Base-by-base conservation (phyloP, 2,113 vertebrate species). In the Campylorhamphus procurvoides region DNA sequence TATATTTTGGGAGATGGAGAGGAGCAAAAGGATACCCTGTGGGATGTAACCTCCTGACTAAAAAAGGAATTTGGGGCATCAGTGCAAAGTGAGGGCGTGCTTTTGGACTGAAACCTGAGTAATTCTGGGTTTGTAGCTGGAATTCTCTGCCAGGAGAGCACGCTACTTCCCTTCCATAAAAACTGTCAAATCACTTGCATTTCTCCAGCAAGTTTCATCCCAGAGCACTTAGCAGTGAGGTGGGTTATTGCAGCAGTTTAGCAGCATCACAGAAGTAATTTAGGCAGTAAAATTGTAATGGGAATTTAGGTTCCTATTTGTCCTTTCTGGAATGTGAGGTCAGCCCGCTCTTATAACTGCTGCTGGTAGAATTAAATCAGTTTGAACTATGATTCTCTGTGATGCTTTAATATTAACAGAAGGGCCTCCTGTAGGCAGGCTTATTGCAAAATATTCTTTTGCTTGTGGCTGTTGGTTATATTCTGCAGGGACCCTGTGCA, bases 281-380 rank as follows among this genome's bases (percentile, higher is more conserved):
- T 55, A 80, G 84, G 62, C 49, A 87, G 50, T 94, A 85, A 94
- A 97, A 77, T 53, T 62, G 67, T 86, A 95, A 85, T 83, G 73
- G 67, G 42, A 69, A 83, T 95, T 95, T 62, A 94, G 91, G 58
- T 72, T 91, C 12, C 0, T 75, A 2, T 83, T 85, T 91, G 67
- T 82, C 87, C 85, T 93, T 89, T 95, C 71, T 95, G 90, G 67
- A 69, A 77, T 5, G 8, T 22, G 85, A 90, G 84, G 86, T 87
- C 67, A 84, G 50, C 28, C 59, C 85, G 82, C 75, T 91, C 56
- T 73, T 85, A 20, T 1, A 73, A 14, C 46, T 83, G 67, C 52
- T 93, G 78, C 67, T 89, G 71, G 31, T 55, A 33, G 75, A 88
- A 90, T 91, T 89, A 77, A 73, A 87, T 93, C 50, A 42, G 58